These are phyloP conservation scores for Conger conger DNA, from an alignment of 2,113 vertebrate genomes.

Conservation along the genomic window DNA sequence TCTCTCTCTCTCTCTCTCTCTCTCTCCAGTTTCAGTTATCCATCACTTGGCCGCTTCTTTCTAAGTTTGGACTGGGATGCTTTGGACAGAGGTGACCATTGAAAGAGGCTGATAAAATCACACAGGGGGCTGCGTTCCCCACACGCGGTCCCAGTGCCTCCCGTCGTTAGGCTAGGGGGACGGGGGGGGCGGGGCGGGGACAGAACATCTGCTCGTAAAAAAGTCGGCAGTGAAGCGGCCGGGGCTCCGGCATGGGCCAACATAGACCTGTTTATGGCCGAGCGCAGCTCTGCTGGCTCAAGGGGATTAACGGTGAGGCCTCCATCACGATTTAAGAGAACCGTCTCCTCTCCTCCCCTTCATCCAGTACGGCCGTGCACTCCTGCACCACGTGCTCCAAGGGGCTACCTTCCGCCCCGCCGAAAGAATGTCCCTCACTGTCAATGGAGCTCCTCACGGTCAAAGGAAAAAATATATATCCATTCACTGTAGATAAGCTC, in stretches of 20 bases:
- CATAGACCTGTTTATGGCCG: conserved; percentile 25
- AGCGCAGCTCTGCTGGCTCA: not conserved
- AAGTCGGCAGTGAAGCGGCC: not conserved
- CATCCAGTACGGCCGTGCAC: not conserved
- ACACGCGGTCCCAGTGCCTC: conserved; percentile 30
- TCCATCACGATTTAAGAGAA: conserved; percentile 1
- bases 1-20: conserved; percentile 22
- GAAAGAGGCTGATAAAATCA: conserved; percentile 16
- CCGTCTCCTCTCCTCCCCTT: conserved; percentile 1
- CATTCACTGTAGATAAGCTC: conserved; percentile 4
- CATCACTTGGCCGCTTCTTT: conserved; percentile 28
- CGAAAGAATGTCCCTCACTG: not conserved
- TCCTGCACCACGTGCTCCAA: not conserved
- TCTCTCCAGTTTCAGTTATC: conserved; percentile 35
- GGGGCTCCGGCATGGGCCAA: not conserved
- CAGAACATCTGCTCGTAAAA: conserved; percentile 21
- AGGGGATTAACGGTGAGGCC: not conserved
- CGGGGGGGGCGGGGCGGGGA: not conserved
- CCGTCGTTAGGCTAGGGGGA: not conserved
- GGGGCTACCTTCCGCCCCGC: not conserved
- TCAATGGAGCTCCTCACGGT: not conserved
- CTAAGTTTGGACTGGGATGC: conserved; percentile 31
- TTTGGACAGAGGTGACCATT: conserved; percentile 26
- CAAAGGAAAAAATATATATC: not conserved
- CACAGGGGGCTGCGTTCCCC: conserved; percentile 34